Evolutionary conservation across 1,140 invertebrate genomes (phyloP), one percentile per base, ranked within the genome.

Genomic region (Ceratosolen solmsi): DNA sequence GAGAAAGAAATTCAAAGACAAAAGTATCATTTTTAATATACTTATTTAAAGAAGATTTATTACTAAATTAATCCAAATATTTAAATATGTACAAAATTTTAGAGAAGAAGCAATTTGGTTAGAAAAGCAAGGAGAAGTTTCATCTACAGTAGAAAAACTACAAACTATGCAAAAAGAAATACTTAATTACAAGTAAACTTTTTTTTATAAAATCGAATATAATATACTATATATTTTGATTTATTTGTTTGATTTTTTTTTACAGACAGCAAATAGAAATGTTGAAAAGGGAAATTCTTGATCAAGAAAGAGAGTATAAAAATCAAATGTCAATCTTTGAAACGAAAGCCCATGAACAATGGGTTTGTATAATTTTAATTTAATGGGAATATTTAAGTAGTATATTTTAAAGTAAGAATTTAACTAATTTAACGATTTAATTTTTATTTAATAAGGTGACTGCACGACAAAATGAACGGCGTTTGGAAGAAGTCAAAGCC

Each of bases 1-100:
- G 96, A 97, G 83, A 96, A 96, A 87, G 97, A 98, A 91, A 93
- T 94, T 27, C 95, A 97, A 89, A 91, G 97, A 36, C 94, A 97
- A 89, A 97, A 96, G 96, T 96, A 92, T 92, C 46, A 72, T 49
- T 75, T 81, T 84, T 65, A 73, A 22, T 73, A 63, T 75, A 68
- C 27, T 58, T 38, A 38, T 11, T 68, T 71, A 17, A 54, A 54
- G 3, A 54, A 54, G 17, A 54, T 54, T 22, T 54, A 54, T 54
- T 22, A 22, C 3, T 20, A 15, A 54, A 54, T 22, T 15, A 54
- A 54, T 22, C 5, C 3, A 20, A 54, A 54, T 54, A 54, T 54
- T 54, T 15, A 54, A 54, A 54, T 54, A 11, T 54, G 41, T 38
- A 5, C 30, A 65, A 80, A 74, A 30, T 81, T 89, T 93, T 86